phyloP scores from a whole-genome alignment of 2,113 vertebrate genomes.

The Jacana jacana region DNA sequence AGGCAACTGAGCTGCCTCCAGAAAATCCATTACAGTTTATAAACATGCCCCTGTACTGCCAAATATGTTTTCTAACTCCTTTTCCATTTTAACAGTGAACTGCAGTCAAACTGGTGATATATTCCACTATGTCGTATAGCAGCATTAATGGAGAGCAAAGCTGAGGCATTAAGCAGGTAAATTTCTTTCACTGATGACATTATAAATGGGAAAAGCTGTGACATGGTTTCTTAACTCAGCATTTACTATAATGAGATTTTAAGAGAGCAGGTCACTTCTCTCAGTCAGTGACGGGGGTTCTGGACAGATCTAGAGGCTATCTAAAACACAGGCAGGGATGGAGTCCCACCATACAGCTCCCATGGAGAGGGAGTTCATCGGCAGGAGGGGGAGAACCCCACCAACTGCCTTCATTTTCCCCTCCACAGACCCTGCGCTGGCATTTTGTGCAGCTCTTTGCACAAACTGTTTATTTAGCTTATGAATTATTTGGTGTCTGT shows the following conservation, averaged over 20 bases:
- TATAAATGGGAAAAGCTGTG: not conserved
- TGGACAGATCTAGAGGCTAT: not conserved
- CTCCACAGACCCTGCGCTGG: not conserved
- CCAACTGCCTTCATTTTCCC: not conserved
- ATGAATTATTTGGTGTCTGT: not conserved
- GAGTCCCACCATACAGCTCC: not conserved
- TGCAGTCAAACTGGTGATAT: not conserved
- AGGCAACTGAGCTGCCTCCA: not conserved
- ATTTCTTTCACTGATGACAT: not conserved
- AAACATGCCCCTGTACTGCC: not conserved
- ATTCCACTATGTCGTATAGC: not conserved
- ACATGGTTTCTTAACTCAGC: not conserved
- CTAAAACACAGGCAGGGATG: not conserved
- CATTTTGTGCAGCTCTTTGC: not conserved
- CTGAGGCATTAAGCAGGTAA: not conserved
- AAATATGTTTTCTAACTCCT: not conserved
- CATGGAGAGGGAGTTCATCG: fast-evolving
- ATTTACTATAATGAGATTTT: not conserved
- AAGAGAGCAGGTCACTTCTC: not conserved
- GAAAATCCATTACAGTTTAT: not conserved
- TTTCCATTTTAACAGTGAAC: fast-evolving
- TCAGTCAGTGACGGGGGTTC: not conserved
- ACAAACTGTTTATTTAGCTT: slow-evolving; percentile 5
- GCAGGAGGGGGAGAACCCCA: not conserved
- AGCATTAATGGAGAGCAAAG: not conserved